Evolutionary conservation across 92 coral and sea anemone species (phyloP).

Genomic region (Heliopora coerulea): DNA sequence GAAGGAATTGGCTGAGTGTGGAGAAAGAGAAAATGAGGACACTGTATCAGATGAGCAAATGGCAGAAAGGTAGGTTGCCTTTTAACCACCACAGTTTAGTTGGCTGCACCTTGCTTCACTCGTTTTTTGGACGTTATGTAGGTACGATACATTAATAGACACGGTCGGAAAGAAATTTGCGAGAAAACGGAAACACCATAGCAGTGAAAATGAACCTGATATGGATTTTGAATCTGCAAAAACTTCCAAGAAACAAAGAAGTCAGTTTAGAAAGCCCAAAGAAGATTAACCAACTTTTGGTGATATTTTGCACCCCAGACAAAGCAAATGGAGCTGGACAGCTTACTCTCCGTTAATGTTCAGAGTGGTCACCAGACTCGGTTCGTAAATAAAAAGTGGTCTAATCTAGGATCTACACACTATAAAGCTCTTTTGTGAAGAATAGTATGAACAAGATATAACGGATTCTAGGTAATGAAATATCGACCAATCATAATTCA

Average conservation of each 20-base stretch:
- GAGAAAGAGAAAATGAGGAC: conserved; percentile 74
- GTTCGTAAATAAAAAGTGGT: too few species aligned
- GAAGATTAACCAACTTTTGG: conserved; percentile 38
- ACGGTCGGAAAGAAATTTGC: conserved; percentile 81
- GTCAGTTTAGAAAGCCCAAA: conserved; percentile 65
- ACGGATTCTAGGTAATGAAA: too few species aligned
- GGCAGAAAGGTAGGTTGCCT: conserved; percentile 73
- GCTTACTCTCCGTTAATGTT: too few species aligned
- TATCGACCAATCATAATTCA: too few species aligned
- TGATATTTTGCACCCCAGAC: too few species aligned
- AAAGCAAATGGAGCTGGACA: too few species aligned
- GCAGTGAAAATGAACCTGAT: conserved; percentile 22
- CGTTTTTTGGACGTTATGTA: conserved; percentile 6
- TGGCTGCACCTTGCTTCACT: too few species aligned
- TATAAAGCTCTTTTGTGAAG: too few species aligned
- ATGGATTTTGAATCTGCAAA: conserved; percentile 34
- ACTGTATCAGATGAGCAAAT: conserved; percentile 94
- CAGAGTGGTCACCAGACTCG: too few species aligned
- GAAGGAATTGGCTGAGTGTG: conserved; percentile 63
- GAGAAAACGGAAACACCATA: conserved; percentile 67
- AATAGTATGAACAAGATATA: too few species aligned
- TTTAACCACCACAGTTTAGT: too few species aligned
- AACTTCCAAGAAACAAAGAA: conserved; percentile 56
- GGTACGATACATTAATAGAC: conserved; percentile 84
- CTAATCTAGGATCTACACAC: too few species aligned